Evolutionary conservation across 2,797 vertebrate species (phyloP).

Genomic region (Gouania willdenowi): DNA sequence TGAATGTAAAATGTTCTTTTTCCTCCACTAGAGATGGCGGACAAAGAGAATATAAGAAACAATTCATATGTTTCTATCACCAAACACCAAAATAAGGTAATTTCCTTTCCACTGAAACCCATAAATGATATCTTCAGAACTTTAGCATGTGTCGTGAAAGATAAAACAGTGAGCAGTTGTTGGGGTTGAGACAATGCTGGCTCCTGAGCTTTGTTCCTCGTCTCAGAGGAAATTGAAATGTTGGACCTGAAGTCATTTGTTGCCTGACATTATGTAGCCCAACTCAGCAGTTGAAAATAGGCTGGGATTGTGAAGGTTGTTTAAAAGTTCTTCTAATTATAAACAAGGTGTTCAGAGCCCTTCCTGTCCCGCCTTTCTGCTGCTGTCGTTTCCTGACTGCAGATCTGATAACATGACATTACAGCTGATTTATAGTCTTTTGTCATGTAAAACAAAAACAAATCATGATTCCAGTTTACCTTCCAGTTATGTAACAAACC

Average conservation of each 20-base stretch:
- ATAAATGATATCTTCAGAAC: not conserved
- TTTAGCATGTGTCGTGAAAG: not conserved
- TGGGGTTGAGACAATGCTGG: not conserved
- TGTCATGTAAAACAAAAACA: constrained; percentile 13
- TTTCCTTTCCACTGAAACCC: not conserved
- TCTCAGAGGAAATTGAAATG: not conserved
- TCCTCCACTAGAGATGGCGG: constrained; percentile 84
- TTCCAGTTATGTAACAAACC: constrained; percentile 25
- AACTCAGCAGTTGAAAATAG: constrained; percentile 23
- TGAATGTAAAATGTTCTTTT: too few relatives aligned
- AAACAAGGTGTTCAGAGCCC: constrained; percentile 39
- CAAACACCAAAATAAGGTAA: constrained; percentile 88
- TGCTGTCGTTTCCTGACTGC: constrained; percentile 49
- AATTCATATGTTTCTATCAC: constrained; percentile 78
- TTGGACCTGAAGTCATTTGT: constrained; percentile 1
- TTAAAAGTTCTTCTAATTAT: constrained; percentile 56
- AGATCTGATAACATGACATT: constrained; percentile 28
- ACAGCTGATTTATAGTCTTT: constrained; percentile 41
- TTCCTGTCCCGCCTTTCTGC: constrained; percentile 67
- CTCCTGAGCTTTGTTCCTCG: not conserved
- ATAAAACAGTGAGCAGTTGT: not conserved
- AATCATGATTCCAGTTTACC: not conserved
- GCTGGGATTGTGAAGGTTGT: constrained; percentile 46
- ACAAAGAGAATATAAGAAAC: constrained; percentile 89
- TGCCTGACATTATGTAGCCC: not conserved